These are phyloP conservation scores for Lycopodina hypogea DNA, from an alignment of 37 sponge, comb jelly and placozoan species.

Conservation along the genomic window DNA sequence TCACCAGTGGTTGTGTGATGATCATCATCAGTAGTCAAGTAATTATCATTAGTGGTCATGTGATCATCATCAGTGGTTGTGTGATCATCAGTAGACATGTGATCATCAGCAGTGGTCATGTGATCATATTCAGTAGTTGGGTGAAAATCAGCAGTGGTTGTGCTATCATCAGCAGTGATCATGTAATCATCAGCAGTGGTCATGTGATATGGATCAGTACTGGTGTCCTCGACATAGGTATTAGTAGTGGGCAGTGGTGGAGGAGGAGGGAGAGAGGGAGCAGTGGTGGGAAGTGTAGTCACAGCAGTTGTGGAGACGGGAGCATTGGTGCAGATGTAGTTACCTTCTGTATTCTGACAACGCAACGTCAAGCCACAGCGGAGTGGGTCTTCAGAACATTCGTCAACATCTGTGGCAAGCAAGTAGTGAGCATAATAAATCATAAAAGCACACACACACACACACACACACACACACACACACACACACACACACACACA, in stretches of 20 bases:
- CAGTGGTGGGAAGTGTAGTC: neutral
- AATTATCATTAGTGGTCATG: no score
- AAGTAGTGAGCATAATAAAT: neutral
- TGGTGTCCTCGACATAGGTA: neutral
- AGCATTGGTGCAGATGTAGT: constrained; percentile 11
- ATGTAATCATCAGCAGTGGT: neutral
- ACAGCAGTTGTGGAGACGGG: neutral
- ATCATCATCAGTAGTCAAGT: no score
- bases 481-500: constrained; percentile 28
- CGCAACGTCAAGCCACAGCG: neutral
- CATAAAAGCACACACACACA: constrained; percentile 15
- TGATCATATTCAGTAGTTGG: no score
- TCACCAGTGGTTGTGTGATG: no score
- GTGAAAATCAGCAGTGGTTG: neutral
- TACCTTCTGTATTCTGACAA: constrained; percentile 6
- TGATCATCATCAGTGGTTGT: neutral
- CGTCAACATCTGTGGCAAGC: constrained; percentile 16
- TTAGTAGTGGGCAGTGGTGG: neutral
- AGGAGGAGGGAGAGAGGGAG: neutral
- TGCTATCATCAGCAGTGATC: neutral
- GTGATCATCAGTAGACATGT: no score
- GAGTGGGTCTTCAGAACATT: constrained; percentile 2
- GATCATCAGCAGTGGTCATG: no score
- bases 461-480: constrained; percentile 19
- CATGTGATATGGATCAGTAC: no score